Evolutionary conservation across 2,797 vertebrate species (phyloP), one percentile per base, ranked within the genome.

Genomic region (Falco concolor): DNA sequence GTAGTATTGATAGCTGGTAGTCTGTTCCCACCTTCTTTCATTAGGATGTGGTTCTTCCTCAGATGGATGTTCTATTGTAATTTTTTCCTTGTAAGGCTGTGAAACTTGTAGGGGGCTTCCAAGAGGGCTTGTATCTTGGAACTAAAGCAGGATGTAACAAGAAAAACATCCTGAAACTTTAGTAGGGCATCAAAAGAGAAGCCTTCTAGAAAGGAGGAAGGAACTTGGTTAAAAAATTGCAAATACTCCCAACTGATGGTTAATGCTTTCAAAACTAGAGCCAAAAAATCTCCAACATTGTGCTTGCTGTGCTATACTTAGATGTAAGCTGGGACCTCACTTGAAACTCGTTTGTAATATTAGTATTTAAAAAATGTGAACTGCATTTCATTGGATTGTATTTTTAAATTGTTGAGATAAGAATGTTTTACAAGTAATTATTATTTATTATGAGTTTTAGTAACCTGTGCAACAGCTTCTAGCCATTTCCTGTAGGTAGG

Each of bases 81-180:
- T 67, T 74, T 78, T 64, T 65, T 18, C 18, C 52, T 56, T 89
- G 49, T 40, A 88, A 86, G 28, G 45, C 47, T 68, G 17, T 87
- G 49, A 57, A 76, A 74, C 60, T 89, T 69, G 7, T 32, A 79
- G 53, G 44, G 21, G 49, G 4, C 53, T 83, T 89, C 16, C 36
- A 87, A 14, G 57, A 83, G 30, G 57, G 22, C 11, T 87, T 93
- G 1, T 17, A n/a, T 73, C 64, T 87, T 92, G 28, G 40, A 93
- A 74, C 21, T 80, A 34, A 89, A 80, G 64, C 87, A 89, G 95
- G 53, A 91, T 95, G 49, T 53, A 72, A 53, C 6, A 91, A 89
- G 50, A 74, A 74, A 85, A 96, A 93, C 76, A 90, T 93, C 83
- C 85, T 94, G 83, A 75, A 84, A 78, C 69, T 75, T 91, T 30